Evolutionary conservation across 2,797 vertebrate species (phyloP).

Genomic region (Pipistrellus nathusii): DNA sequence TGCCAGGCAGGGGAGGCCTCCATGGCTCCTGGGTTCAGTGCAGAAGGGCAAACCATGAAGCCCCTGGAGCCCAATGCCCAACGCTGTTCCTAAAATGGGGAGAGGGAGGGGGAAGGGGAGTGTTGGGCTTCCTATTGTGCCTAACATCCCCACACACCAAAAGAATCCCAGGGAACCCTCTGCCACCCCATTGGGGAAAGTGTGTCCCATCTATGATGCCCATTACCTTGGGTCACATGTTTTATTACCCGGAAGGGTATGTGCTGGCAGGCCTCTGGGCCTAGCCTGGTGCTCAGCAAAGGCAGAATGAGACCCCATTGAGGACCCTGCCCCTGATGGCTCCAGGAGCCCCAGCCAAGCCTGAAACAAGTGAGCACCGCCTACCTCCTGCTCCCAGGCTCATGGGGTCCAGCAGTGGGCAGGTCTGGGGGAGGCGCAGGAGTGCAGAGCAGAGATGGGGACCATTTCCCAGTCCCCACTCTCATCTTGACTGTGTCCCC

Average conservation of each 20-base stretch:
- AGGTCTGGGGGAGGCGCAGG: not conserved
- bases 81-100: not conserved
- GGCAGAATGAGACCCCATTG: too few species aligned
- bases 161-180: not conserved
- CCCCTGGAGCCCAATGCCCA: fast-evolving
- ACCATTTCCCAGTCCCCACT: not conserved
- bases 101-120: not conserved
- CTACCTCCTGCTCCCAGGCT: not conserved
- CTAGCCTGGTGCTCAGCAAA: too few species aligned
- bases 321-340: not conserved
- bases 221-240: too few species aligned
- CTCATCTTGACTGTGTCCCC: not conserved
- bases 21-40: not conserved
- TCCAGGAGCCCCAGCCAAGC: not conserved
- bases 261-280: too few species aligned
- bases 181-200: not conserved
- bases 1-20: not conserved
- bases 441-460: not conserved
- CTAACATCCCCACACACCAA: not conserved
- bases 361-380: not conserved
- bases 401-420: fast-evolving
- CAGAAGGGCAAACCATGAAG: not conserved
- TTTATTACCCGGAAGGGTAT: too few species aligned
- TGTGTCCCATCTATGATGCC: too few species aligned
- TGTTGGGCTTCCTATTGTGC: not conserved